Evolutionary conservation across 2,797 vertebrate species (phyloP).

Genomic region (Heteromormyrus szaboi): DNA sequence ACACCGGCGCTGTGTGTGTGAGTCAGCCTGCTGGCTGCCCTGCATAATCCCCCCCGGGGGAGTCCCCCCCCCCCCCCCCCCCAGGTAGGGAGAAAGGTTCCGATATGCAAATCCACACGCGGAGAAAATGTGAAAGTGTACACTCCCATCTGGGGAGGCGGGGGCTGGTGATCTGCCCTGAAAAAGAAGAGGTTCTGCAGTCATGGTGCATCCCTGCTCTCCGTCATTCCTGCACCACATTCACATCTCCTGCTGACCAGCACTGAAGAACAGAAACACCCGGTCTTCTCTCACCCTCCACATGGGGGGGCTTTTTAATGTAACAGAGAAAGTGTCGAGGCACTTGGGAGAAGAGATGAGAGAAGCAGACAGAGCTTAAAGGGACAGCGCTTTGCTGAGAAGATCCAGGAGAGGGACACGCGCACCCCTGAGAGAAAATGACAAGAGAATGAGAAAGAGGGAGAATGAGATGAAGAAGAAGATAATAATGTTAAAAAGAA

Average conservation of each 20-base stretch:
- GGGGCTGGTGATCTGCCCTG: not conserved
- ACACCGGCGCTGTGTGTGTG: not conserved
- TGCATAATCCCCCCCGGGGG: not conserved
- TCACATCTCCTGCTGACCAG: not conserved
- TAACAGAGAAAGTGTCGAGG: not conserved
- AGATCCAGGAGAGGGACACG: not conserved
- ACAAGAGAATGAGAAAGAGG: not conserved
- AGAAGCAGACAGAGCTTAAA: not conserved
- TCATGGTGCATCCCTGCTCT: not conserved
- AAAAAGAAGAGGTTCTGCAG: not conserved
- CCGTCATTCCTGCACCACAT: not conserved
- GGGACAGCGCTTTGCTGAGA: not conserved
- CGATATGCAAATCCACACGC: not conserved
- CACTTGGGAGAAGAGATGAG: not conserved
- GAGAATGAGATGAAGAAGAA: not conserved
- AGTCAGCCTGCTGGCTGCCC: not conserved
- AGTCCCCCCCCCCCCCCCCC: not conserved
- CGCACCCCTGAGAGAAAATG: not conserved
- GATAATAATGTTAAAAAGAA: not conserved
- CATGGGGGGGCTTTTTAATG: not conserved
- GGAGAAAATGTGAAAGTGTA: not conserved
- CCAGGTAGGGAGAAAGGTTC: not conserved
- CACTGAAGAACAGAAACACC: not conserved
- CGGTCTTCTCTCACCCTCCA: not conserved
- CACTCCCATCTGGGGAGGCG: not conserved